Conservation (phyloP, 1,140 invertebrate genomes). For the Penaeus vannamei region DNA sequence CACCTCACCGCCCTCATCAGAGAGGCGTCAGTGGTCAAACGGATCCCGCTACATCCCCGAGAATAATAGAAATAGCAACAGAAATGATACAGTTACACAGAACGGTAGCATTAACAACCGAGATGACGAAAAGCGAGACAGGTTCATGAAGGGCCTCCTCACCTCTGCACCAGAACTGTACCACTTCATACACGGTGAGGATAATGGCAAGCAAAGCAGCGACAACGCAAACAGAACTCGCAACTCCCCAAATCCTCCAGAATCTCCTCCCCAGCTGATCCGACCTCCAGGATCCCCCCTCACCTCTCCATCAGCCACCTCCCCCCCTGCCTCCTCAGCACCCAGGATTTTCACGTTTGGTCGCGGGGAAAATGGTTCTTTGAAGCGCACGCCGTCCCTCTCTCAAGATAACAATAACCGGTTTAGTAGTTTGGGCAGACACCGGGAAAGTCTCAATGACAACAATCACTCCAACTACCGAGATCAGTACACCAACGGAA, state of each 20-base stretch:
- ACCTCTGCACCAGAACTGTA: constrained; percentile 84
- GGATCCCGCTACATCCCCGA: neutral
- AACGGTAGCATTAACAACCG: constrained; percentile 40
- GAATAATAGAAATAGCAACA: neutral
- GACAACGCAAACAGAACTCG: neutral
- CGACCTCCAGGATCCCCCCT: constrained; percentile 54
- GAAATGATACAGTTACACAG: neutral
- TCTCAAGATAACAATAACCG: constrained; percentile 58
- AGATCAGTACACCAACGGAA: constrained; percentile 18
- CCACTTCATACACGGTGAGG: constrained; percentile 79
- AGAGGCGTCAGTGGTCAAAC: constrained; percentile 7
- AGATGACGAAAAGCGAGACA: constrained; percentile 77
- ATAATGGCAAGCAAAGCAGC: constrained; percentile 69
- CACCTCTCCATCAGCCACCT: constrained; percentile 50
- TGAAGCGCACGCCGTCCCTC: constrained; percentile 53
- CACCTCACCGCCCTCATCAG: constrained; percentile 36
- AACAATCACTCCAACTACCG: constrained; percentile 40
- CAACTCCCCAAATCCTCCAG: constrained; percentile 43
- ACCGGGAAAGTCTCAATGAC: constrained; percentile 27
- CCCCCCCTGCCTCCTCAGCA: constrained; percentile 38
- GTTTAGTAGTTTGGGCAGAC: constrained; percentile 53
- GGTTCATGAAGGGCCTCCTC: constrained; percentile 81
- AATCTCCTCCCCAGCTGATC: constrained; percentile 60
- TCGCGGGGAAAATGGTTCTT: constrained; percentile 50
- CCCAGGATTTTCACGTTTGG: constrained; percentile 66